Evolutionary conservation across 1,140 invertebrate species (phyloP).

Genomic region (Battus philenor): DNA sequence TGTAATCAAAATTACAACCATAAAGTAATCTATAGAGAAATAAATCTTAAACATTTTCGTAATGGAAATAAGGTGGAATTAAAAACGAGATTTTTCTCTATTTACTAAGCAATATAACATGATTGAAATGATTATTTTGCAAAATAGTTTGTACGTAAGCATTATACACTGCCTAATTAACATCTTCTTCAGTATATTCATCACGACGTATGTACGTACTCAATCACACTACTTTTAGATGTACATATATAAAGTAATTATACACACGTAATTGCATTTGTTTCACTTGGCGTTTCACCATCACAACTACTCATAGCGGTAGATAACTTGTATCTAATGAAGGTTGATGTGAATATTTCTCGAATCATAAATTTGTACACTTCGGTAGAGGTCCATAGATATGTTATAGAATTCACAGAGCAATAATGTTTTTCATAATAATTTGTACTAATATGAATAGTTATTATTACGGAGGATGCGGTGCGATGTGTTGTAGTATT

Average conservation of each 20-base stretch:
- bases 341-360: conserved; percentile 16
- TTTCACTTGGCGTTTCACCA: conserved; percentile 12
- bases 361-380: conserved; percentile 21
- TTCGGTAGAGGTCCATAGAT: conserved; percentile 19
- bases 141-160: background rate
- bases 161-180: conserved; percentile 3
- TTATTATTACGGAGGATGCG: conserved; percentile 30
- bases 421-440: conserved; percentile 41
- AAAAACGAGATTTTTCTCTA: too few relatives aligned
- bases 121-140: background rate
- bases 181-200: too few relatives aligned
- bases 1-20: too few relatives aligned
- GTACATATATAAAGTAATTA: conserved; percentile 5
- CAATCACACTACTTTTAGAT: background rate
- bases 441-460: conserved; percentile 40
- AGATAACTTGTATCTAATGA: conserved; percentile 12
- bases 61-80: too few relatives aligned
- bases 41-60: too few relatives aligned
- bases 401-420: conserved; percentile 32
- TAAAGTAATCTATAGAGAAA: too few relatives aligned
- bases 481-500: conserved; percentile 19
- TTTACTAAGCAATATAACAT: background rate
- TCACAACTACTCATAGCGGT: conserved; percentile 8
- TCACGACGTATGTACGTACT: background rate
- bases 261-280: background rate